Percentiles rank a stretch among this genome's conserved stretches.
These are phyloP conservation scores for Palythoa heliodiscus DNA, from an alignment of 92 coral and sea anemone genomes.

Conservation along the genomic window DNA sequence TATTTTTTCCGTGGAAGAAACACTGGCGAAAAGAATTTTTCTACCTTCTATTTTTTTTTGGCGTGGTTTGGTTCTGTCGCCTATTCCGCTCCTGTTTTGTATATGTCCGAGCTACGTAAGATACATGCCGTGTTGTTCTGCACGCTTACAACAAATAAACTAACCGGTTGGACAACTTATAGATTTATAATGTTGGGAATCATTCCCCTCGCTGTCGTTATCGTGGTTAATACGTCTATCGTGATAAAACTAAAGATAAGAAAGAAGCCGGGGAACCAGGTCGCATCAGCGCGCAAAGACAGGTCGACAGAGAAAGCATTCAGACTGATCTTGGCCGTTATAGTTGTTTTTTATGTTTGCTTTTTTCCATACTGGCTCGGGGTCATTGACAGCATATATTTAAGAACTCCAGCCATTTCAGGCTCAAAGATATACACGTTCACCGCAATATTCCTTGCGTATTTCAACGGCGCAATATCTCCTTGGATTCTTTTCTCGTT, in stretches of 20 bases:
- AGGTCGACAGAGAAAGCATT: slow-evolving; percentile 19
- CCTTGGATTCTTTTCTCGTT: slow-evolving; percentile 13
- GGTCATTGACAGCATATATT: neutral
- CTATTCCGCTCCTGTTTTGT: neutral
- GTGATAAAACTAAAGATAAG: slow-evolving; percentile 8
- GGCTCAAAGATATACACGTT: slow-evolving; percentile 7
- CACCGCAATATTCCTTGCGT: slow-evolving; percentile 18
- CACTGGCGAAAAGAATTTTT: slow-evolving; percentile 8
- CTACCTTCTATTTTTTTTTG: neutral
- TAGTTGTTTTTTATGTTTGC: slow-evolving; percentile 11
- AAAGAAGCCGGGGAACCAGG: slow-evolving; percentile 2
- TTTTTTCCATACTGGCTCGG: slow-evolving; percentile 34
- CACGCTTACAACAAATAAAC: neutral
- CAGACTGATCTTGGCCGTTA: slow-evolving; percentile 2
- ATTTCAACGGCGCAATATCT: slow-evolving; percentile 12
- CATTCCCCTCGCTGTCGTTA: neutral
- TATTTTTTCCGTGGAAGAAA: slow-evolving; percentile 20
- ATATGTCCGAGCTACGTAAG: neutral
- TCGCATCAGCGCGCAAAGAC: neutral
- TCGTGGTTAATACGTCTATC: neutral
- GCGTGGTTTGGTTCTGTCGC: neutral
- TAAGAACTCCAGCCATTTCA: slow-evolving; percentile 11
- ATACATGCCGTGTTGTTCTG: slow-evolving; percentile 10
- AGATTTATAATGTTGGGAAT: slow-evolving; percentile 10
- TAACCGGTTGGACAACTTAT: neutral